Conservation (phyloP, 2,113 vertebrate genomes). For the Lepus americanus region DNA sequence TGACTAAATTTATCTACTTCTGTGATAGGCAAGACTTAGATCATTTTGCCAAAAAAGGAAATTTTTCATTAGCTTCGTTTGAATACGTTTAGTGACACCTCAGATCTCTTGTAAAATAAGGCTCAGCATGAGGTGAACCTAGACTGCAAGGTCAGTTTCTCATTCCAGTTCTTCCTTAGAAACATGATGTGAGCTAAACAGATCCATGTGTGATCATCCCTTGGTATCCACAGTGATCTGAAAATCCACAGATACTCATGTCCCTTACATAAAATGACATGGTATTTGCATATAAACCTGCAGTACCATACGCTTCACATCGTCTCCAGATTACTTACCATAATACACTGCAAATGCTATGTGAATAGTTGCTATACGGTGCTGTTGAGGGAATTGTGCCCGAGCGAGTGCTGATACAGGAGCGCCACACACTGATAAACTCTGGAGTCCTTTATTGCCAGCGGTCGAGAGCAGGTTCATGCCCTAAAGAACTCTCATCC, state of each 20-base stretch:
- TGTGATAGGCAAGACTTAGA: slow-evolving; percentile 67
- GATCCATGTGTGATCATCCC: fast-evolving
- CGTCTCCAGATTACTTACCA: background rate
- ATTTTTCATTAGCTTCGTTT: slow-evolving; percentile 58
- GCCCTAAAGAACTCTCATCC: too few relatives aligned
- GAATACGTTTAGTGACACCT: slow-evolving; percentile 63
- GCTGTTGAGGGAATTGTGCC: background rate
- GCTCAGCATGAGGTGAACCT: background rate
- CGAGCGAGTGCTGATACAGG: too few relatives aligned
- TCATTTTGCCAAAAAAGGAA: slow-evolving; percentile 71
- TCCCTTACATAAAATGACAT: too few relatives aligned
- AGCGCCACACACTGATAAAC: too few relatives aligned
- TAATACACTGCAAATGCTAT: fast-evolving
- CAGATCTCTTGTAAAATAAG: background rate
- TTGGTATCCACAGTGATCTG: background rate
- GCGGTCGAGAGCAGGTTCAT: too few relatives aligned
- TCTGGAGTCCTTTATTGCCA: too few relatives aligned
- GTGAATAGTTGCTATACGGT: too few relatives aligned
- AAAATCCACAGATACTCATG: background rate
- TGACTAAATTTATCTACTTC: slow-evolving; percentile 81
- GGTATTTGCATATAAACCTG: background rate
- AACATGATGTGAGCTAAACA: background rate
- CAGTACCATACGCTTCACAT: fast-evolving
- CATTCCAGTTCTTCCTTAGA: background rate
- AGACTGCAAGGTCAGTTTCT: background rate